Percentiles rank a stretch among this genome's conserved stretches.
These are phyloP conservation scores for Neuroscelio doddi DNA, from an alignment of 2,888 invertebrate genomes.

Conservation along the genomic window DNA sequence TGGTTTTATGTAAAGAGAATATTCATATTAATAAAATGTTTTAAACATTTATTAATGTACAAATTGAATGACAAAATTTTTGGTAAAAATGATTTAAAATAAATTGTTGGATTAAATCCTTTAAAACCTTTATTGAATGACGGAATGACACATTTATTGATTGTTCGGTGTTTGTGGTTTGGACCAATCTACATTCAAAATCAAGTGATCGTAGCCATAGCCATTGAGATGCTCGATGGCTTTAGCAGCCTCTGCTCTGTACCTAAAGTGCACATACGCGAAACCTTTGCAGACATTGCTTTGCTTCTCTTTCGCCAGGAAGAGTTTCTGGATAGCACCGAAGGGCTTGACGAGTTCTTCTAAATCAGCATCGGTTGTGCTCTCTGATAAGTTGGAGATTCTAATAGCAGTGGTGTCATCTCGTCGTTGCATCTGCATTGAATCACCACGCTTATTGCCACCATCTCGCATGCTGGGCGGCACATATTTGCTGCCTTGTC, in stretches of 20 bases:
- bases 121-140: too few relatives aligned
- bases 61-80: too few relatives aligned
- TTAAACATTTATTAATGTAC: too few relatives aligned
- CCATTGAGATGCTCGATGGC: slow-evolving; percentile 93
- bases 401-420: slow-evolving; percentile 94
- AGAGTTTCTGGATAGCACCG: slow-evolving; percentile 94
- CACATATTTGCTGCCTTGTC: slow-evolving; percentile 82
- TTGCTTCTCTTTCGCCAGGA: slow-evolving; percentile 93
- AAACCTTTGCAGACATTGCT: slow-evolving; percentile 95
- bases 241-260: slow-evolving; percentile 90
- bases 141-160: slow-evolving; percentile 36
- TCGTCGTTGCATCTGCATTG: slow-evolving; percentile 78
- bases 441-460: slow-evolving; percentile 81
- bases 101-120: too few relatives aligned
- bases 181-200: slow-evolving; percentile 99
- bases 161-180: slow-evolving; percentile 79
- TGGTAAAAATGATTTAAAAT: too few relatives aligned
- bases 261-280: slow-evolving; percentile 97
- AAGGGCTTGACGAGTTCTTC: slow-evolving; percentile 96
- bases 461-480: slow-evolving; percentile 93
- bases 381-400: slow-evolving; percentile 97
- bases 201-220: slow-evolving; percentile 97
- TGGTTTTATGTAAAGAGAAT: too few relatives aligned
- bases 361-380: slow-evolving; percentile 94
- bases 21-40: too few relatives aligned